These are phyloP conservation scores for Crotophaga sulcirostris DNA, from an alignment of 2,113 vertebrate genomes.

Conservation along the genomic window DNA sequence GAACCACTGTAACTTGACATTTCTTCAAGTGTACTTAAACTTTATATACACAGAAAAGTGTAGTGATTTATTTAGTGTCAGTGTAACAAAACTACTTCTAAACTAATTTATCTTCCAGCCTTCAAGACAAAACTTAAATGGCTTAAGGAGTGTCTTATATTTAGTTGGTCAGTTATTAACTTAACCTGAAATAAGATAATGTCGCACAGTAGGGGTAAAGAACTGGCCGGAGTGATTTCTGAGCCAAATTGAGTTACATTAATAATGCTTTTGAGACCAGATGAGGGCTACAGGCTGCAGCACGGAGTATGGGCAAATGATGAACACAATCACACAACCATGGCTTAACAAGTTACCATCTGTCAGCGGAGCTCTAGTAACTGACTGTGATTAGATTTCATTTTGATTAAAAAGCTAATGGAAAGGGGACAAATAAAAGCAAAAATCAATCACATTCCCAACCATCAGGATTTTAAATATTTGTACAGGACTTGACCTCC, in stretches of 20 bases:
- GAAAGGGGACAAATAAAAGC: not conserved
- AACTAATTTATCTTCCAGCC: constrained; percentile 18
- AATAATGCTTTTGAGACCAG: constrained; percentile 28
- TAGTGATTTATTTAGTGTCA: constrained; percentile 4
- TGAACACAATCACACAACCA: not conserved
- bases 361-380: not conserved
- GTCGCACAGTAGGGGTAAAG: not conserved
- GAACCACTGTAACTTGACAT: constrained; percentile 5
- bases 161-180: constrained; percentile 28
- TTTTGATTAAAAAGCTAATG: constrained; percentile 35
- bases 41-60: not conserved
- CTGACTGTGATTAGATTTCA: constrained; percentile 5
- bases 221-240: not conserved
- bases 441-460: not conserved
- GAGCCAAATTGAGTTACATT: constrained; percentile 25
- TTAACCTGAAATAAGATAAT: constrained; percentile 8
- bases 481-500: not conserved
- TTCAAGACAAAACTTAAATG: constrained; percentile 14
- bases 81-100: constrained; percentile 25
- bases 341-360: constrained; percentile 21
- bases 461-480: not conserved
- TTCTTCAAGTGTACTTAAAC: constrained; percentile 29
- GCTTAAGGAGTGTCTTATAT: not conserved
- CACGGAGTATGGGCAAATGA: not conserved
- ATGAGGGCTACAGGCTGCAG: not conserved